A percentile compares a stretch with the other conserved stretches of the same genome.
These are phyloP conservation scores for Listronotus bonariensis DNA, from an alignment of 1,140 invertebrate genomes.

Conservation along the genomic window DNA sequence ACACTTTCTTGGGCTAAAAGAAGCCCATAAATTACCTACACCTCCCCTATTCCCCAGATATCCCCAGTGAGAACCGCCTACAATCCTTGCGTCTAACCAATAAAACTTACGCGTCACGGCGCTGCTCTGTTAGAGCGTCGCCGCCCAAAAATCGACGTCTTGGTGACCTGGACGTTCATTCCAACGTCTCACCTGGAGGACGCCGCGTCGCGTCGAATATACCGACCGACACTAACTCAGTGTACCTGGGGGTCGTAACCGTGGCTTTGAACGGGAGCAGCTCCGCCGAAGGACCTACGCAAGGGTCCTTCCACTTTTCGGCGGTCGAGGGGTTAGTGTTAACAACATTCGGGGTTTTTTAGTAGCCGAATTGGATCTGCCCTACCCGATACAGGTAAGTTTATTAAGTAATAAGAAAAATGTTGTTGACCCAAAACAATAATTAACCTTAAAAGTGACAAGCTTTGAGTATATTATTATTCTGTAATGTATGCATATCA, in stretches of 20 bases:
- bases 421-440: too few species aligned
- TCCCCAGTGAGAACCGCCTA: constrained; percentile 18
- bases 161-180: constrained; percentile 26
- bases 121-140: constrained; percentile 34
- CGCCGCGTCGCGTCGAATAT: constrained; percentile 26
- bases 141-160: constrained; percentile 38
- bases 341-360: constrained; percentile 64
- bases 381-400: constrained; percentile 64
- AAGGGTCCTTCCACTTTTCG: constrained; percentile 31
- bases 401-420: not conserved
- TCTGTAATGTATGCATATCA: too few species aligned
- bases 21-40: constrained; percentile 42
- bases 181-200: constrained; percentile 30
- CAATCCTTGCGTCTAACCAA: constrained; percentile 30
- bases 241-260: constrained; percentile 36
- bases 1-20: constrained; percentile 42
- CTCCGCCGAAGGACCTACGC: constrained; percentile 30
- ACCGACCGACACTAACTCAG: constrained; percentile 17
- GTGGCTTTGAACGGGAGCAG: constrained; percentile 39
- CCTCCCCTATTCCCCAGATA: constrained; percentile 19
- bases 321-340: constrained; percentile 56
- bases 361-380: constrained; percentile 60
- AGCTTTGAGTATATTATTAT: too few species aligned
- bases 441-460: too few species aligned
- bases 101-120: constrained; percentile 43